Evolutionary conservation across 2,888 invertebrate species (phyloP), one percentile per base, ranked within the genome.

Genomic region (Tetheella fluctuosa): DNA sequence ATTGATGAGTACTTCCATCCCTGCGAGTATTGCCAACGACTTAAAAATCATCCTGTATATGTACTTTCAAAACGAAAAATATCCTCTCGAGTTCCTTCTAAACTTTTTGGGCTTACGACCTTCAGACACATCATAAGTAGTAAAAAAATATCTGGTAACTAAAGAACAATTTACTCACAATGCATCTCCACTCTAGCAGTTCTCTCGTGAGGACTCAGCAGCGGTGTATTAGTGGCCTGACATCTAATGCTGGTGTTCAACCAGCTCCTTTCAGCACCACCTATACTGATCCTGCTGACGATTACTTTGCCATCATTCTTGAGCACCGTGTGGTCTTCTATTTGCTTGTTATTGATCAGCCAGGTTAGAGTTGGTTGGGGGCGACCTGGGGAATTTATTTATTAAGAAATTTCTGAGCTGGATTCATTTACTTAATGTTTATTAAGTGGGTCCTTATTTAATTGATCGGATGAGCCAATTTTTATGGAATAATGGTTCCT

Each of bases 181-280:
- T 96, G 94, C 94, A 97, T 95, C 82, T 97, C 97, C 62, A 97
- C 95, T 66, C 96, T 94, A 58, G 97, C 96, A 53, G 95, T 95
- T 68, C 96, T 95, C 81, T 97, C 97, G 59, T 96, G 94, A 0
- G 97, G 97, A 79, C 96, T 95, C 79, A 96, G 95, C 59, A 97
- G 93, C 70, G 96, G 95, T 30, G 97, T 97, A 84, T 97, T 97
- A 69, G 96, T 95, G 13, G 97, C 97, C 83, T 96, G 96, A 83
- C 97, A 97, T 79, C 96, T 95, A 85, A 96, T 97, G 60, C 96
- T 96, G 67, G 96, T 96, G 88, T 97, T 97, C 69, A 97, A 93
- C 88, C 97, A 96, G 75, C 95, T 95, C 65, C 97, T 93, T 73
- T 95, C 95, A 57, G 97, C 95, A 52, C 95, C 94, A 23, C 94